Evolutionary conservation across 2,113 vertebrate genomes (phyloP), one percentile per base, ranked within the genome.

Genomic region (Circaetus cinerascens): DNA sequence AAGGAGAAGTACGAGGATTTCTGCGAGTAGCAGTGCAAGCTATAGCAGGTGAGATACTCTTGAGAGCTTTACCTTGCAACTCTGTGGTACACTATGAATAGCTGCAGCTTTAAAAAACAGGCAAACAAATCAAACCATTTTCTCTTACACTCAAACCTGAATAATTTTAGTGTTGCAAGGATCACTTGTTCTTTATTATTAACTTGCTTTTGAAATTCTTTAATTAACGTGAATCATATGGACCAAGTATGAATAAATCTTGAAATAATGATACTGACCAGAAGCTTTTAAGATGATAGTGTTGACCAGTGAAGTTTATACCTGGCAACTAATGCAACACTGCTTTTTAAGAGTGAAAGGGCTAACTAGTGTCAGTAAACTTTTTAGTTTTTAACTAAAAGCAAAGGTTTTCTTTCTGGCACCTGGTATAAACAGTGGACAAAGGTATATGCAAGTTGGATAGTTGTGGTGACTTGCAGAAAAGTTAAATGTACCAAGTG

Each of bases 1-100:
- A 99, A 69, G 99, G 99, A 1, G 99, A 99, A 15, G 99, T 99
- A 26, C 98, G 99, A 36, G 99, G 99, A 41, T 99, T 99, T 95
- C 98, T 99, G 95, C 99, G 99, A 4, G 99, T 99, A 45, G 99
- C 99, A 2, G 99, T 99, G 55, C 99, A 99, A 97, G 99, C 99
- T 85, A 99, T 99, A 90, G 99, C 99, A 97, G 99, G 99, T 99
- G 93, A 95, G 98, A 3, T 15, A 0, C 46, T 7, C 19, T 5
- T 6, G 20, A 10, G 20, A 25, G 50, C 60, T 53, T 73, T 36
- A 11, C 43, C 2, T 29, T 2, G 13, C 45, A 48, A 14, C n/a
- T 38, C 30, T 56, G 26, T 12, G 10, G 30, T 48, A 4, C 4
- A 9, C 34, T 74, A 4, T 29, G 34, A 63, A 12, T 23, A 32